Conservation (phyloP, 2,113 vertebrate genomes). For the Mugil cephalus region DNA sequence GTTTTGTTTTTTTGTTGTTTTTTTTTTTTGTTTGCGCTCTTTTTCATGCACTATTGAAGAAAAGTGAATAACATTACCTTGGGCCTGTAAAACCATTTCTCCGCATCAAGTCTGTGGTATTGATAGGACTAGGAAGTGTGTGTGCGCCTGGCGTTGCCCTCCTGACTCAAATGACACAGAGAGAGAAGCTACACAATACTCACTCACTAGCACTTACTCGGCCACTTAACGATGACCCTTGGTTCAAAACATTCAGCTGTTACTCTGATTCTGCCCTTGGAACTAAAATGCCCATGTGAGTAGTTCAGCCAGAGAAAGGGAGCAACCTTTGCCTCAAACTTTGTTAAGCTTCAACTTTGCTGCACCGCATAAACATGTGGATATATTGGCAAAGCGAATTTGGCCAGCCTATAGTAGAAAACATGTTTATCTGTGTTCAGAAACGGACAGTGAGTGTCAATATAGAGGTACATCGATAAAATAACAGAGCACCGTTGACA, state of each 20-base stretch:
- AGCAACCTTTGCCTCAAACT: neutral
- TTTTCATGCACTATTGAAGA: neutral
- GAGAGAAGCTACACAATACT: conserved; percentile 3
- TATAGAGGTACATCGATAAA: no score
- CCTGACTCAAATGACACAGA: conserved; percentile 4
- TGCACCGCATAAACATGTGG: no score
- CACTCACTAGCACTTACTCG: conserved; percentile 16
- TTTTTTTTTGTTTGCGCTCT: no score
- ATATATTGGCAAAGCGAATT: neutral
- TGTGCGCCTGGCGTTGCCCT: conserved; percentile 9
- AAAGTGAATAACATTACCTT: neutral
- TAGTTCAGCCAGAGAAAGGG: conserved; percentile 7
- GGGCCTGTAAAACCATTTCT: neutral
- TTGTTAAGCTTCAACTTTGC: neutral
- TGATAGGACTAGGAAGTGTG: neutral
- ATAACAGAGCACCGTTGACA: no score
- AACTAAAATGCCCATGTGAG: neutral
- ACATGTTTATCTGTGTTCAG: neutral
- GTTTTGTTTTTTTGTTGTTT: neutral
- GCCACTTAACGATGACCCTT: conserved; percentile 15
- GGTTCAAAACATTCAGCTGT: conserved; percentile 23
- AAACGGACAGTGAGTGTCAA: neutral
- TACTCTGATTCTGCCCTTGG: conserved; percentile 14
- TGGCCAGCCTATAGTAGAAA: neutral
- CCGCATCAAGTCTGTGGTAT: neutral